These are phyloP conservation scores for Macrotrachela quadricornifera DNA, from an alignment of 1,140 invertebrate species.

Conservation along the genomic window DNA sequence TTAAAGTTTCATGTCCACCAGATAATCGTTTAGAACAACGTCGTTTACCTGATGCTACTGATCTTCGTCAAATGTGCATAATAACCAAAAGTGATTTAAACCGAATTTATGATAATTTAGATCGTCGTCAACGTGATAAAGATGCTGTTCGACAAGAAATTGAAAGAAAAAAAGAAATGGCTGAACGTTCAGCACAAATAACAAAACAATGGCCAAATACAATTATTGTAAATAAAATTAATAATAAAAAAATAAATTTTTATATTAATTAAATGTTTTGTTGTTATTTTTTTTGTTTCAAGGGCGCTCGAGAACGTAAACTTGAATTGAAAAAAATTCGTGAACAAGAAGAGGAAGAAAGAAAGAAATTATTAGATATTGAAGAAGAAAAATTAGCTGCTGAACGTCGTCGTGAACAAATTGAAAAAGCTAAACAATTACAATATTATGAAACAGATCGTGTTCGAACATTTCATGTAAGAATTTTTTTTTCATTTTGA, in stretches of 20 bases:
- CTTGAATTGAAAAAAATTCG: conserved; percentile 22
- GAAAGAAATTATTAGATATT: conserved; percentile 20
- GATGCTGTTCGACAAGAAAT: conserved; percentile 21
- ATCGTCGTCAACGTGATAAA: conserved; percentile 13
- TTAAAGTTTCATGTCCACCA: too few relatives aligned
- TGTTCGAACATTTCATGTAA: conserved; percentile 30
- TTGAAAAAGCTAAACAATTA: conserved; percentile 29
- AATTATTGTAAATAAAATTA: conserved; percentile 18
- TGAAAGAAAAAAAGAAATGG: conserved; percentile 16
- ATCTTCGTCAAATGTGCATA: background rate
- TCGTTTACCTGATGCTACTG: too few relatives aligned
- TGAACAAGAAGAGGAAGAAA: conserved; percentile 26
- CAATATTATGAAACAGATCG: conserved; percentile 31
- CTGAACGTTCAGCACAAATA: conserved; percentile 18
- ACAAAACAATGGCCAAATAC: conserved; percentile 30
- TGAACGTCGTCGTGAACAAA: conserved; percentile 22
- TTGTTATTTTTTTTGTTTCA: too few relatives aligned
- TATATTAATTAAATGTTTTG: too few relatives aligned
- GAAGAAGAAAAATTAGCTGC: conserved; percentile 29
- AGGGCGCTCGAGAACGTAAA: conserved; percentile 25
- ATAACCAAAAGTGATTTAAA: conserved; percentile 19
- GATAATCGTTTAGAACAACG: too few relatives aligned
- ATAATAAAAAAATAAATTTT: background rate
- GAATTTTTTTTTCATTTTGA: conserved; percentile 6
- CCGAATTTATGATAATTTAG: conserved; percentile 22